These are phyloP conservation scores for Anagyrus pseudococci DNA, from an alignment of 2,888 invertebrate genomes.

Conservation along the genomic window DNA sequence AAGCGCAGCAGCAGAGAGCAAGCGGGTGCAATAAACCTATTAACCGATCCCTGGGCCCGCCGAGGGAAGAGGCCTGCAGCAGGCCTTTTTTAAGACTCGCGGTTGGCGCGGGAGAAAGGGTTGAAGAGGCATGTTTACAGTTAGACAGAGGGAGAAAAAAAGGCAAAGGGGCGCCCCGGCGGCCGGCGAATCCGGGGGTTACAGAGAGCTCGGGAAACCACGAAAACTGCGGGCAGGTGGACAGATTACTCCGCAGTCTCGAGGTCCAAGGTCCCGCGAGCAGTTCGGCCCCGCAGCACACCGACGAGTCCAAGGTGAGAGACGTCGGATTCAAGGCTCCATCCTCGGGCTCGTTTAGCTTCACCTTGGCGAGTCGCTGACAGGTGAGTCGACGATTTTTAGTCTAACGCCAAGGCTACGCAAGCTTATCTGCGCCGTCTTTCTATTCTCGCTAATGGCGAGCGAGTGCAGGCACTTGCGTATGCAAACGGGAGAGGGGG, in stretches of 20 bases:
- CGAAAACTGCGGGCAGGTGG: conserved; percentile 52
- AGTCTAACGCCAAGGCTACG: too few species aligned
- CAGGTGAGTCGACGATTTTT: conserved; percentile 1
- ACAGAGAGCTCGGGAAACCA: conserved; percentile 47
- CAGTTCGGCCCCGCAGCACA: conserved; percentile 35
- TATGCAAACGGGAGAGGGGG: too few species aligned
- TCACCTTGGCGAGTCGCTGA: neutral
- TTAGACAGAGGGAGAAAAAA: conserved; percentile 22
- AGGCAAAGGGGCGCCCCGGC: neutral
- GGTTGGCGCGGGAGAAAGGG: too few species aligned
- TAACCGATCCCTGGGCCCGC: too few species aligned
- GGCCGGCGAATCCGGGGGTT: conserved; percentile 47
- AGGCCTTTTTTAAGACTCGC: too few species aligned
- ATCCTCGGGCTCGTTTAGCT: neutral
- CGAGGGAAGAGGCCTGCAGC: conserved; percentile 31
- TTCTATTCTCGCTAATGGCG: too few species aligned
- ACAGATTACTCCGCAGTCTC: too few species aligned
- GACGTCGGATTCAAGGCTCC: neutral
- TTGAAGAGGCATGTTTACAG: too few species aligned
- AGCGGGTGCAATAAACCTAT: conserved; percentile 48
- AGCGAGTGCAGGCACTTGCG: too few species aligned
- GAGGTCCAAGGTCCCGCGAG: conserved; percentile 52
- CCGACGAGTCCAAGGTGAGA: conserved; percentile 40
- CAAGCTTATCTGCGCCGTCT: too few species aligned
- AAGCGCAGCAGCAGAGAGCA: too few species aligned